Evolutionary conservation across 1,140 invertebrate genomes (phyloP), one percentile per base, ranked within the genome.

Genomic region (Acromyrmex charruanus): DNA sequence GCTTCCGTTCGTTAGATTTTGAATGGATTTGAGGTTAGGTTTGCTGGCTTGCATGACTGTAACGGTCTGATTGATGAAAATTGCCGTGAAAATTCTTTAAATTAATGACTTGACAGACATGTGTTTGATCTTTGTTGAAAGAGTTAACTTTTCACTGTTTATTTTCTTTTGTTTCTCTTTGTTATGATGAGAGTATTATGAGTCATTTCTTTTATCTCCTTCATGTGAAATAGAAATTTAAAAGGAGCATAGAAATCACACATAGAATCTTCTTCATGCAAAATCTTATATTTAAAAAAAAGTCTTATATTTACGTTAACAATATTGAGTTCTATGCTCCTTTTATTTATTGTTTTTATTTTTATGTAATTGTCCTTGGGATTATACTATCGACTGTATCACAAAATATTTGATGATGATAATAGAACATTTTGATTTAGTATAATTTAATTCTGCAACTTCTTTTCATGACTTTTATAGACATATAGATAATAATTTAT

Each of bases 1-100:
- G 31, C 35, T 14, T 31, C 21, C 10, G 16, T 61, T 55, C 1
- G 53, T 14, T 28, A 16, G 2, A 21, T 49, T 53, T 1, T 31
- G 6, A 5, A 14, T 4, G 10, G 6, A n/a, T 81, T 71, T 12
- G 65, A 81, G 77, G 77, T 81, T 81, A 81, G 63, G n/a, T n/a
- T 35, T 18, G n/a, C 18, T 14, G 31, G 25, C 18, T 25, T 2
- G 49, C 28, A 35, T 6, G 12, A 31, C 3, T 14, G 12, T 39
- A 25, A 51, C 28, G 39, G 39, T 16, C 49, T 51, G 39, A 44
- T 44, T 44, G 7, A 49, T n/a, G 3, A 66, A 28, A 28, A 14
- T 3, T 72, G 14, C 25, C 44, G 75, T 55, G 7, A 25, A 25
- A 25, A 25, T 44, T 61, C 21, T 16, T 31, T 44, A 66, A 65